Evolutionary conservation across 30 jellyfish, hydroid and myxozoan genomes (phyloP).

Genomic region (Aurelia aurita): DNA sequence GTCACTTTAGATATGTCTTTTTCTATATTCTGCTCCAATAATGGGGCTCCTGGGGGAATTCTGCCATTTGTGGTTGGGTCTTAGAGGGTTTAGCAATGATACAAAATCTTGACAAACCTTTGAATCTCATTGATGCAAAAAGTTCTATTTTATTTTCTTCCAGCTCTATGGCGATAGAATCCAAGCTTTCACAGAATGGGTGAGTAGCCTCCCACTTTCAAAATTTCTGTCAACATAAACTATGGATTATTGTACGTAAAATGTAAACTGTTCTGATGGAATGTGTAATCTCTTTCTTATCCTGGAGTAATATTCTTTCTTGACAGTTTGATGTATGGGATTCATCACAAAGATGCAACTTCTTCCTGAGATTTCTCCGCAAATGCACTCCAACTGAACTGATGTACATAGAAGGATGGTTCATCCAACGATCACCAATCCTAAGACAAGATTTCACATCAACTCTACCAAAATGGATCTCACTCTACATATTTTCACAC

Average conservation of each 20-base stretch:
- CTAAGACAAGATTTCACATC: slow-evolving; percentile 76
- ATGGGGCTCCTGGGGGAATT: too few relatives aligned
- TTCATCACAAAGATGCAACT: slow-evolving; percentile 72
- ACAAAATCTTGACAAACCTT: too few relatives aligned
- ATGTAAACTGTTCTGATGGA: too few relatives aligned
- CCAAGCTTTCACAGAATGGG: slow-evolving; percentile 57
- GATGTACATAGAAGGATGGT: slow-evolving; percentile 74
- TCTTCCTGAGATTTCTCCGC: slow-evolving; percentile 54
- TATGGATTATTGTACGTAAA: too few relatives aligned
- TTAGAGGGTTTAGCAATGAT: too few relatives aligned
- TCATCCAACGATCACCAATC: slow-evolving; percentile 68
- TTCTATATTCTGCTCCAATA: too few relatives aligned
- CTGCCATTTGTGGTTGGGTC: too few relatives aligned
- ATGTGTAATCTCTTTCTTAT: too few relatives aligned
- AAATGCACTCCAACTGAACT: slow-evolving; percentile 57
- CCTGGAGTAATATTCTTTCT: too few relatives aligned
- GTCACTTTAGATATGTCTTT: too few relatives aligned
- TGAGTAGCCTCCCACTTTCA: not conserved
- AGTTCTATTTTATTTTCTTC: not conserved
- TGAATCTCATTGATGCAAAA: too few relatives aligned
- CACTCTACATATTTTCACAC: slow-evolving; percentile 66
- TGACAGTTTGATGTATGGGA: slow-evolving; percentile 76
- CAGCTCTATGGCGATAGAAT: slow-evolving; percentile 60
- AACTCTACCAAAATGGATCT: slow-evolving; percentile 58
- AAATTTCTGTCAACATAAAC: too few relatives aligned